These are phyloP conservation scores for Papilio helenus DNA, from an alignment of 1,140 invertebrate genomes.

Conservation along the genomic window DNA sequence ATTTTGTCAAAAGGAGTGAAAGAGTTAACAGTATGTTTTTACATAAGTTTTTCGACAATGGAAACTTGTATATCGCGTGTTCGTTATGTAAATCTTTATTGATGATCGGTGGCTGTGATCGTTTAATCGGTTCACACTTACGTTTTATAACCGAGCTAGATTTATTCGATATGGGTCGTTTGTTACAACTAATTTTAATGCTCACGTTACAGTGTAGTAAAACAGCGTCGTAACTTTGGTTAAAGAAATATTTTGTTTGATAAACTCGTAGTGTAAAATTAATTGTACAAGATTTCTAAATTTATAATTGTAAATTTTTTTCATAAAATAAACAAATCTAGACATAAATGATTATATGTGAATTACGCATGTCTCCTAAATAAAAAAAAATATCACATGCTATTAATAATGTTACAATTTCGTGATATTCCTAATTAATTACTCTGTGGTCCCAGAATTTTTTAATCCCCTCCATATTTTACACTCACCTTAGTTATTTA, in stretches of 20 bases:
- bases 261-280: neutral
- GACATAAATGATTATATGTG: no score
- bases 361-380: no score
- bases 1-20: neutral
- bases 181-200: slow-evolving; percentile 8
- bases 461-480: neutral
- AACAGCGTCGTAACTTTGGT: neutral
- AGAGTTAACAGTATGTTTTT: neutral
- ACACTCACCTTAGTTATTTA: neutral
- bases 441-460: neutral
- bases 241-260: neutral
- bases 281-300: no score
- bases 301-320: no score
- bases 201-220: slow-evolving; percentile 9
- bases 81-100: slow-evolving; percentile 34
- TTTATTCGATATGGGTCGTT: slow-evolving; percentile 33
- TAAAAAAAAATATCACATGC: no score
- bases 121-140: slow-evolving; percentile 33
- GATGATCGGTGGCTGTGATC: slow-evolving; percentile 35
- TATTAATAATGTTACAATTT: neutral
- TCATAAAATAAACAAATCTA: no score
- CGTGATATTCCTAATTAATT: neutral
- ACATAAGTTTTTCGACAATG: neutral
- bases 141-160: slow-evolving; percentile 24
- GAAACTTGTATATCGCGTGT: neutral